Evolutionary conservation across 2,797 vertebrate species (phyloP).

Genomic region (Nannoperca obscura): DNA sequence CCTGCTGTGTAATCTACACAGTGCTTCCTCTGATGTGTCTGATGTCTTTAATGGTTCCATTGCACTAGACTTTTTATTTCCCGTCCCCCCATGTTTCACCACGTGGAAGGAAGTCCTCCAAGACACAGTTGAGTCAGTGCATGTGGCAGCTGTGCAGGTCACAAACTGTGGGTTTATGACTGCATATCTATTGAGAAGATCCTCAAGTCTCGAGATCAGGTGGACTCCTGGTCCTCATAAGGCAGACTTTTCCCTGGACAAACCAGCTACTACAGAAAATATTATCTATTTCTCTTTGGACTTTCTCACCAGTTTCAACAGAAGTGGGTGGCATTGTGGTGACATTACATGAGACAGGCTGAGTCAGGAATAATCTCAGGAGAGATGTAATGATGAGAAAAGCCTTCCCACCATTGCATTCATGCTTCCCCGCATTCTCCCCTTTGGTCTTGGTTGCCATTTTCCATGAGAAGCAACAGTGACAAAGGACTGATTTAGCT

Average conservation of each 20-base stretch:
- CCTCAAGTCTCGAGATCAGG: not conserved
- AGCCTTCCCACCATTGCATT: not conserved
- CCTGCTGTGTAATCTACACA: conserved; percentile 30
- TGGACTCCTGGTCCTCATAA: not conserved
- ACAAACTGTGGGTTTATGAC: not conserved
- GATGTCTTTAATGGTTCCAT: conserved; percentile 3
- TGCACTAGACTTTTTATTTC: conserved; percentile 19
- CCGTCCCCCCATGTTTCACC: conserved; percentile 19
- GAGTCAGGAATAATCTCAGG: conserved; percentile 1
- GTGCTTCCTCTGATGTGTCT: conserved; percentile 6
- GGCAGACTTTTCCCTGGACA: not conserved
- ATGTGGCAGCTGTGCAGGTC: not conserved
- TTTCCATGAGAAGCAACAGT: not conserved
- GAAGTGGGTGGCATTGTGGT: not conserved
- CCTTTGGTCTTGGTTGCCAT: conserved; percentile 19
- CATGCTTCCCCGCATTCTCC: not conserved
- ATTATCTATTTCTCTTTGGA: conserved; percentile 11
- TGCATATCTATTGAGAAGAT: not conserved
- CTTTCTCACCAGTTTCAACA: not conserved
- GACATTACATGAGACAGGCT: conserved; percentile 6
- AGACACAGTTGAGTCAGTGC: not conserved
- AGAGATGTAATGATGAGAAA: not conserved
- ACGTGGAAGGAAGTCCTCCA: conserved; percentile 12
- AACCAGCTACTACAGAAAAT: not conserved
- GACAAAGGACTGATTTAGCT: conserved; percentile 2